These are phyloP conservation scores for Alligator sinensis DNA, from an alignment of 2,113 vertebrate species.

Conservation along the genomic window DNA sequence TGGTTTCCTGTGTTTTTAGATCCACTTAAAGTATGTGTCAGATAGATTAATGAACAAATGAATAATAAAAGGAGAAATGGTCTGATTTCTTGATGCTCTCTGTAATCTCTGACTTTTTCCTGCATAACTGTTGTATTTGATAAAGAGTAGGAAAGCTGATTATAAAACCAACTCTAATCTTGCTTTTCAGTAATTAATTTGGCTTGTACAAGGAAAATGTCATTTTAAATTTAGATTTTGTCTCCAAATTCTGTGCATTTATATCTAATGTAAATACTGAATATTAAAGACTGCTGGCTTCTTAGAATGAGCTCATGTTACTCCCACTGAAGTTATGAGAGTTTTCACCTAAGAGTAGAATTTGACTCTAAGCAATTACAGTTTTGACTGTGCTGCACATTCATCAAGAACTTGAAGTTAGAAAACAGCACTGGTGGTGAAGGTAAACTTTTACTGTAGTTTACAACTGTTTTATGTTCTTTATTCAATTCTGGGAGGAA, in stretches of 20 bases:
- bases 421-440: background rate
- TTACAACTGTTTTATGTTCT: background rate
- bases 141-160: background rate
- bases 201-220: background rate
- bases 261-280: background rate
- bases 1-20: too few relatives aligned
- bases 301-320: background rate
- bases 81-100: background rate
- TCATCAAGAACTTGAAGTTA: conserved; percentile 5
- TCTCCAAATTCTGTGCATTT: background rate
- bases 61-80: background rate
- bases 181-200: background rate
- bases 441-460: background rate
- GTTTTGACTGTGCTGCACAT: conserved; percentile 1
- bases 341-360: background rate
- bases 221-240: background rate
- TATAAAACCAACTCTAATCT: background rate
- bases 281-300: background rate
- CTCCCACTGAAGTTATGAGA: background rate
- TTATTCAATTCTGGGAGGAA: conserved; percentile 12
- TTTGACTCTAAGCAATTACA: background rate
- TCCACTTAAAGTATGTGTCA: background rate
- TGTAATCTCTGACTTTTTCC: background rate
- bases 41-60: background rate
- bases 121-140: background rate